phyloP scores from a whole-genome alignment of 2,797 vertebrate genomes.

The Sternotherus odoratus region DNA sequence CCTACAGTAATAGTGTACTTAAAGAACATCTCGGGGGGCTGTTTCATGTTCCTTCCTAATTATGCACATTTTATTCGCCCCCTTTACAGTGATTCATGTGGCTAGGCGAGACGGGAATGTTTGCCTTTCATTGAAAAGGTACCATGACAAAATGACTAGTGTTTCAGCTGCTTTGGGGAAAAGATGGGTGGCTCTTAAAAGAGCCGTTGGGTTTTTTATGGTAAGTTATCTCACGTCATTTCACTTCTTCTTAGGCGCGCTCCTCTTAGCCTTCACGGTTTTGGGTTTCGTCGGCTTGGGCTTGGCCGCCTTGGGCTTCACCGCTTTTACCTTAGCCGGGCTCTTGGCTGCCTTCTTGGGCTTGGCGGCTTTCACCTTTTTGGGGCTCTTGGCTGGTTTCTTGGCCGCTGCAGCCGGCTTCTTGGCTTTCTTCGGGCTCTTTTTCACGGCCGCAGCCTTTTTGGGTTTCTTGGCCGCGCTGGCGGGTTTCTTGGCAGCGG shows the following conservation, averaged over 20 bases:
- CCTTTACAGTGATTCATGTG: neutral
- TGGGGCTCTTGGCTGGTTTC: slow-evolving; percentile 18
- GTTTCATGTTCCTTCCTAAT: neutral
- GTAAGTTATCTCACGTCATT: rapidly evolving
- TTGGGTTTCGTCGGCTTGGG: neutral
- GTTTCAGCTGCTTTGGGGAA: neutral
- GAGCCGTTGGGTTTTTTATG: slow-evolving; percentile 33
- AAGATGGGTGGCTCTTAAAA: slow-evolving; percentile 27
- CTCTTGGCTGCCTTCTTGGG: slow-evolving; percentile 27
- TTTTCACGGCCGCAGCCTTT: neutral
- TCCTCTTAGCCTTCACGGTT: neutral
- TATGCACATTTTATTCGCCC: neutral
- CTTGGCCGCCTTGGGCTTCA: neutral
- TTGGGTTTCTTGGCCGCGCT: slow-evolving; percentile 63
- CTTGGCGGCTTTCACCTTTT: slow-evolving; percentile 34
- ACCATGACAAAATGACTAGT: neutral
- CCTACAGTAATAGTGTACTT: too few species aligned
- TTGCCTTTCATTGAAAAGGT: too few species aligned
- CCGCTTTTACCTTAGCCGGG: slow-evolving; percentile 3
- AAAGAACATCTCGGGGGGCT: too few species aligned
- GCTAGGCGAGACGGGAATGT: neutral
- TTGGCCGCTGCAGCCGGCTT: neutral
- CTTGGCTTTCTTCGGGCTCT: slow-evolving; percentile 76
- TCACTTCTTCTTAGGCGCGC: slow-evolving; percentile 17
- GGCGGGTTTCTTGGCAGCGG: slow-evolving; percentile 24